Conservation (phyloP, 2,888 invertebrate genomes). For the Eristalis intricaria region DNA sequence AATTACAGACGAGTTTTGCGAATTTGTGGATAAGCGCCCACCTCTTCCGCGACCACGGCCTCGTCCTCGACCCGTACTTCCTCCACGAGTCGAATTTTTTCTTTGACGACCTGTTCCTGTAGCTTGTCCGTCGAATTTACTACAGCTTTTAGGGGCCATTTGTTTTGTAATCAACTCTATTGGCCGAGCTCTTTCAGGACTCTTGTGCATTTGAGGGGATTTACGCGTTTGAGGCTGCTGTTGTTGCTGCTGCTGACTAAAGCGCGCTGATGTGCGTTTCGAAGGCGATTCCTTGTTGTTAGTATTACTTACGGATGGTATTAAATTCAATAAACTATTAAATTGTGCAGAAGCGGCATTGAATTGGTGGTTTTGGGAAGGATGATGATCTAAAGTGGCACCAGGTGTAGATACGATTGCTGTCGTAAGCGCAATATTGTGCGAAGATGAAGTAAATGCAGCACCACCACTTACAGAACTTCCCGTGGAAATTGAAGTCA, state of each 20-base stretch:
- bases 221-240: constrained; percentile 78
- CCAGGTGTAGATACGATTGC: constrained; percentile 87
- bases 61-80: constrained; percentile 76
- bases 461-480: constrained; percentile 83
- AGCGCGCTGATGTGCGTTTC: constrained; percentile 77
- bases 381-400: constrained; percentile 75
- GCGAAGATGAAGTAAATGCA: constrained; percentile 91
- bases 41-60: constrained; percentile 82
- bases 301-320: constrained; percentile 73
- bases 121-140: constrained; percentile 68
- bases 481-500: constrained; percentile 57
- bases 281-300: constrained; percentile 77
- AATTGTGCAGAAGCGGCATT: constrained; percentile 60
- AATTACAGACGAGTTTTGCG: constrained; percentile 77
- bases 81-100: constrained; percentile 79
- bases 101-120: constrained; percentile 77
- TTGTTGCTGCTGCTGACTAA: constrained; percentile 75
- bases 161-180: constrained; percentile 80
- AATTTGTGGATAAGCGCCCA: constrained; percentile 76
- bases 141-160: constrained; percentile 73
- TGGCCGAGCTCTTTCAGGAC: constrained; percentile 86
- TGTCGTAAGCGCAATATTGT: constrained; percentile 90
- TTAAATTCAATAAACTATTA: constrained; percentile 74
- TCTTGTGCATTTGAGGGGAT: constrained; percentile 85
- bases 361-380: constrained; percentile 75